Conservation (phyloP, 2,797 vertebrate genomes). For the Gadopsis marmoratus region DNA sequence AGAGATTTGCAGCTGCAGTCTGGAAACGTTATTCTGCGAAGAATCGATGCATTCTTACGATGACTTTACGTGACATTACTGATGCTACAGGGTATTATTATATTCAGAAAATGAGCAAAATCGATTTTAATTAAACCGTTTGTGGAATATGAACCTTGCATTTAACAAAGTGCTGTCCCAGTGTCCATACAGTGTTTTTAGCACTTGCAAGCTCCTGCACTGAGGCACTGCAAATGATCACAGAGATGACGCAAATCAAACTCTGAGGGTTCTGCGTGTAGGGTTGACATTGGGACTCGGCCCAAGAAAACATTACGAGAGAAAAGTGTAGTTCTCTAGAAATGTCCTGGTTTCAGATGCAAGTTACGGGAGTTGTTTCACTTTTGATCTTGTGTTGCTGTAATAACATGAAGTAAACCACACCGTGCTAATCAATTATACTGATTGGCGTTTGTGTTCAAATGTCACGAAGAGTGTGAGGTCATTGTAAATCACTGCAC, state of each 20-base stretch:
- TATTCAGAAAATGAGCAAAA: not conserved
- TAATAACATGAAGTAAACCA: constrained; percentile 6
- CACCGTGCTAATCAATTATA: constrained; percentile 20
- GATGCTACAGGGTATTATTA: not conserved
- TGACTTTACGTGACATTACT: not conserved
- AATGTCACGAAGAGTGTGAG: constrained; percentile 38
- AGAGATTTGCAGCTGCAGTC: not conserved
- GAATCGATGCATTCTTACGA: not conserved
- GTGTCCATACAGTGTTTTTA: not conserved
- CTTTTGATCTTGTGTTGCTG: not conserved
- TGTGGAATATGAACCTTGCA: not conserved
- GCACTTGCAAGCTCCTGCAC: not conserved
- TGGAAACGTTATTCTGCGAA: not conserved
- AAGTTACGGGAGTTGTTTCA: constrained; percentile 10
- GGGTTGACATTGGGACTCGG: not conserved
- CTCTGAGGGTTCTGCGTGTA: not conserved
- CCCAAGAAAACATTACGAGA: constrained; percentile 12
- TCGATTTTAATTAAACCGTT: not conserved
- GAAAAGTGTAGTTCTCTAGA: constrained; percentile 3
- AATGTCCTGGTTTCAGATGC: not conserved
- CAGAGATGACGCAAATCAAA: not conserved
- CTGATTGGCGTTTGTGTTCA: not conserved
- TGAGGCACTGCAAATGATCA: not conserved
- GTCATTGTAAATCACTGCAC: constrained; percentile 32
- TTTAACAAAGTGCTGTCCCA: not conserved